These are phyloP conservation scores for Promerops cafer DNA, from an alignment of 2,113 vertebrate genomes.

Conservation along the genomic window DNA sequence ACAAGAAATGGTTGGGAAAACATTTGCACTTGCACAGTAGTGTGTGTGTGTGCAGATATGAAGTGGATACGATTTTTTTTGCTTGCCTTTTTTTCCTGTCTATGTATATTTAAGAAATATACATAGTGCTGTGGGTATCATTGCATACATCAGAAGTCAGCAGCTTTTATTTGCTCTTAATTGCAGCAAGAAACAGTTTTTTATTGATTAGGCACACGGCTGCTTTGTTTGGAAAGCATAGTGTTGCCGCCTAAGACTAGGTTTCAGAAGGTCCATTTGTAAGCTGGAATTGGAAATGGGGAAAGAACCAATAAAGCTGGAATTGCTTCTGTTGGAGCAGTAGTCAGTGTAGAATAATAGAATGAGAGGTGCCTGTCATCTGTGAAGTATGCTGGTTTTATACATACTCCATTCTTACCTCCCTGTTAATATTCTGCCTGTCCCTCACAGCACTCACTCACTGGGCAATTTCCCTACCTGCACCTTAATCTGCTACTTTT, in stretches of 20 bases:
- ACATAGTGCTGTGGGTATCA: constrained; percentile 61
- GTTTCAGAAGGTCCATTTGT: neutral
- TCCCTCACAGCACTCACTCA: neutral
- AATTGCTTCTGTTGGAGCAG: neutral
- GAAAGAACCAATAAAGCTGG: neutral
- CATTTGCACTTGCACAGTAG: constrained; percentile 24
- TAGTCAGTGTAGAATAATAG: neutral
- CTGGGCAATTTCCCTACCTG: neutral
- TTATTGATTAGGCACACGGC: neutral
- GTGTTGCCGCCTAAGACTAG: neutral
- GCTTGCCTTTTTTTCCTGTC: constrained; percentile 29
- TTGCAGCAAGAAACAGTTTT: neutral
- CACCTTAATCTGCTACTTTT: neutral
- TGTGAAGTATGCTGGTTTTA: neutral
- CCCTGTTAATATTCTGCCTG: neutral
- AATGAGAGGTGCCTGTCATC: neutral
- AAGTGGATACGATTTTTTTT: neutral
- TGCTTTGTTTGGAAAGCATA: constrained; percentile 6
- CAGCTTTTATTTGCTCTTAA: constrained; percentile 53
- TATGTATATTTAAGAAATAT: constrained; percentile 71
- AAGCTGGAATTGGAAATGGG: neutral
- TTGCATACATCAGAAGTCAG: constrained; percentile 55
- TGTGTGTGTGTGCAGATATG: neutral
- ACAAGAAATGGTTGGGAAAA: constrained; percentile 35
- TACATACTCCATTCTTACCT: neutral